phyloP scores from a whole-genome alignment of 2,888 invertebrate genomes.

The Tenthredo distinguenda region DNA sequence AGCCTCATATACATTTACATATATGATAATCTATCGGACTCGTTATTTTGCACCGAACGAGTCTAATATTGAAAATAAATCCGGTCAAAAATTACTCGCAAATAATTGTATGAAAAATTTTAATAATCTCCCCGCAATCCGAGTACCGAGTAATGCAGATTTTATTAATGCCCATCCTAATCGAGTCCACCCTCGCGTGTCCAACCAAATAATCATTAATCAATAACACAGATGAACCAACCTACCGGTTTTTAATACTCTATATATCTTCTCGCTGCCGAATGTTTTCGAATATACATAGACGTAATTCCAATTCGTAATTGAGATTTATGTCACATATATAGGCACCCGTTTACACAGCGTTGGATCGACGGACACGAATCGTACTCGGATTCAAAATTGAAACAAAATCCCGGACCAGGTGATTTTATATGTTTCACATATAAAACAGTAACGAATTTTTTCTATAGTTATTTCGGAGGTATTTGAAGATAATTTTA shows the following conservation, averaged over 20 bases:
- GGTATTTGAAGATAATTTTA: background rate
- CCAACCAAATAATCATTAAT: constrained; percentile 39
- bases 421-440: background rate
- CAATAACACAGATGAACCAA: background rate
- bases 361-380: background rate
- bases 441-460: background rate
- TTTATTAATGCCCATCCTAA: constrained; percentile 22
- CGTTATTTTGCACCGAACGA: background rate
- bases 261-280: background rate
- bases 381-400: background rate
- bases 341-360: background rate
- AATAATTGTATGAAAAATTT: constrained; percentile 15
- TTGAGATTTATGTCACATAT: constrained; percentile 9
- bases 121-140: background rate
- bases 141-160: background rate
- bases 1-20: background rate
- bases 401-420: background rate
- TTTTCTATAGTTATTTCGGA: background rate
- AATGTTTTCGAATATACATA: background rate
- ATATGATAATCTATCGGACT: background rate
- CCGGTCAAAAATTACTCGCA: background rate
- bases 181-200: background rate
- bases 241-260: background rate
- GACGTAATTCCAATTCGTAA: background rate
- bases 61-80: background rate